Base-by-base conservation (phyloP, 2,888 invertebrate genomes). In the Furcula furcula region DNA sequence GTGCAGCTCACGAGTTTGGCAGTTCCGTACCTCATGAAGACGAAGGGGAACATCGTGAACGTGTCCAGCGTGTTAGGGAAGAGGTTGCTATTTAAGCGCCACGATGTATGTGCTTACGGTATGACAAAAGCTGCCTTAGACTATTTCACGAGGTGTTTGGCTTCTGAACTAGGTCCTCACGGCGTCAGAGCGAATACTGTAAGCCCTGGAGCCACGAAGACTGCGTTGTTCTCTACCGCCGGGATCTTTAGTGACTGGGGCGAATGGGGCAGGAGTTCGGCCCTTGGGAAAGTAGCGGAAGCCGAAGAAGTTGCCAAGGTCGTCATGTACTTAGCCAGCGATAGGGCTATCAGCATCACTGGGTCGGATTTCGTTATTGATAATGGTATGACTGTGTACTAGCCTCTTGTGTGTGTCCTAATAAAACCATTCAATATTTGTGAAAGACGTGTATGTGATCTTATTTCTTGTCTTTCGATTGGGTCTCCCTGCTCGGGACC, bases 121-220 rank as follows among this genome's bases (percentile, higher is more conserved):
- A 21, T 49, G 4, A 49, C 59, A 2, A 67, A 60, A 36, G 54
- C 55, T 9, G 60, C 93, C 3, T 55, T 94, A 5, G 94, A 95
- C 72, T 94, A 94, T 59, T 90, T 95, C 45, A 94, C 95, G 0
- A 79, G 91, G 44, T 92, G 93, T 58, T 76, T 91, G 4, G 94
- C 95, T 4, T 67, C 94, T 26, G 94, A 92, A 56, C 69, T 92
- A 9, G 91, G 90, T 36, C 40, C 70, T 0, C 79, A 85, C 58
- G 83, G 67, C n/a, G 91, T 94, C 0, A 77, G 94, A 31, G 93
- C 93, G 0, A 94, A 94, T 65, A 81, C 90, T 31, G 91, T 94
- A 0, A 93, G 92, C 60, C 94, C 94, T 16, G 94, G 94, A 12
- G 93, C 94, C 0, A 90, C 92, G 1, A 92, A 12, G 4, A 60